These are phyloP conservation scores for Sinodicranocentrus sp. DNA, from an alignment of 2,888 invertebrate genomes.

Conservation along the genomic window DNA sequence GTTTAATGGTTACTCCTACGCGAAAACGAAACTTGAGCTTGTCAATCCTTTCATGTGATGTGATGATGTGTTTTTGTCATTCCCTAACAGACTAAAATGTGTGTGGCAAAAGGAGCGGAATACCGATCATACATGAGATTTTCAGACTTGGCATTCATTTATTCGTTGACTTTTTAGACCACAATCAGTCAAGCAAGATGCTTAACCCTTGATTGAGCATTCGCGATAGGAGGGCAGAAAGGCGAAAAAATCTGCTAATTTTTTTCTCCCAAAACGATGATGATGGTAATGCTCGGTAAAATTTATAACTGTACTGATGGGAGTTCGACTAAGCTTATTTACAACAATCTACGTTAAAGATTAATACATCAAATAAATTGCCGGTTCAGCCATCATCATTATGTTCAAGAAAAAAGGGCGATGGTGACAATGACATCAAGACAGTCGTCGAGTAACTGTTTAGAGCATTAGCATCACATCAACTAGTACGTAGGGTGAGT, in stretches of 20 bases:
- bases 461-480: conserved; percentile 8
- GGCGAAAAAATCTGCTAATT: conserved; percentile 19
- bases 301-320: conserved; percentile 24
- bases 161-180: conserved; percentile 1
- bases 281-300: background rate
- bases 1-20: conserved; percentile 30
- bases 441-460: background rate
- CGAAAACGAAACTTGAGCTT: conserved; percentile 16
- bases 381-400: background rate
- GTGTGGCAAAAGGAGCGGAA: conserved; percentile 19
- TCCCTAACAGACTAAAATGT: conserved; percentile 9
- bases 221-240: conserved; percentile 12
- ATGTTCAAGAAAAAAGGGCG: conserved; percentile 19
- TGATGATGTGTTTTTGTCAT: conserved; percentile 37
- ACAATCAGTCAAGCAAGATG: conserved; percentile 25
- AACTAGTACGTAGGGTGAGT: too few species aligned
- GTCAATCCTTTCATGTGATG: conserved; percentile 18
- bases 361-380: conserved; percentile 30
- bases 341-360: conserved; percentile 19
- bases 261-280: conserved; percentile 24
- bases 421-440: conserved; percentile 11
- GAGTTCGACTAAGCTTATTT: conserved; percentile 7
- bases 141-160: background rate
- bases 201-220: conserved; percentile 39
- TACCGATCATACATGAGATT: background rate